Conservation (phyloP, 1,140 invertebrate species). For the Ylistrum balloti region DNA sequence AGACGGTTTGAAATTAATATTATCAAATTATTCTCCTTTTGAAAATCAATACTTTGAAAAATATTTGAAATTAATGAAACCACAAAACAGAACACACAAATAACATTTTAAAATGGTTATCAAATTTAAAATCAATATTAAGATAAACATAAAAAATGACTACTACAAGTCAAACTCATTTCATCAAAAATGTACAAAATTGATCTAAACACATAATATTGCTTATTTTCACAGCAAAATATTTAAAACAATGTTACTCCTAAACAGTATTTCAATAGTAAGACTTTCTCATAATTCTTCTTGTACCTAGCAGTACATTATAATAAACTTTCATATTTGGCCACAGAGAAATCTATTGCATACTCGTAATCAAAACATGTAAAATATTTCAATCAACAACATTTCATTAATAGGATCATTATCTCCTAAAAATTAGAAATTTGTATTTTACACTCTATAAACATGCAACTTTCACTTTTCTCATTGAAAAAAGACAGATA, state of each 20-base stretch:
- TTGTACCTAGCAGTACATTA: neutral
- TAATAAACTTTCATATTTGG: conserved; percentile 9
- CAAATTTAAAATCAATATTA: neutral
- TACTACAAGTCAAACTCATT: neutral
- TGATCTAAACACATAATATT: neutral
- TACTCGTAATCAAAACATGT: neutral
- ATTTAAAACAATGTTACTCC: neutral
- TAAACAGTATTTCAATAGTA: neutral
- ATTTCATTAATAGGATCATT: neutral
- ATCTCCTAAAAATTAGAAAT: too few species aligned
- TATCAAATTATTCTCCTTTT: too few species aligned
- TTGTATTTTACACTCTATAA: too few species aligned
- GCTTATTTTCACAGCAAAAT: neutral
- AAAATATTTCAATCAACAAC: neutral
- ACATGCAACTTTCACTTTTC: too few species aligned
- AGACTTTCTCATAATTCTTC: neutral
- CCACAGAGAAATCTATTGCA: neutral
- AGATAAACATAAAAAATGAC: neutral
- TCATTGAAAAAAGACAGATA: too few species aligned
- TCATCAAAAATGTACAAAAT: neutral
- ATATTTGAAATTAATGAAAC: neutral
- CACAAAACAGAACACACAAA: conserved; percentile 31
- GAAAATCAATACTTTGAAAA: neutral
- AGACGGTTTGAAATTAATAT: neutral
- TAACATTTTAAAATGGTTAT: neutral